phyloP scores from a whole-genome alignment of 30 jellyfish, hydroid and myxozoan genomes.

The Sanderia malayensis region DNA sequence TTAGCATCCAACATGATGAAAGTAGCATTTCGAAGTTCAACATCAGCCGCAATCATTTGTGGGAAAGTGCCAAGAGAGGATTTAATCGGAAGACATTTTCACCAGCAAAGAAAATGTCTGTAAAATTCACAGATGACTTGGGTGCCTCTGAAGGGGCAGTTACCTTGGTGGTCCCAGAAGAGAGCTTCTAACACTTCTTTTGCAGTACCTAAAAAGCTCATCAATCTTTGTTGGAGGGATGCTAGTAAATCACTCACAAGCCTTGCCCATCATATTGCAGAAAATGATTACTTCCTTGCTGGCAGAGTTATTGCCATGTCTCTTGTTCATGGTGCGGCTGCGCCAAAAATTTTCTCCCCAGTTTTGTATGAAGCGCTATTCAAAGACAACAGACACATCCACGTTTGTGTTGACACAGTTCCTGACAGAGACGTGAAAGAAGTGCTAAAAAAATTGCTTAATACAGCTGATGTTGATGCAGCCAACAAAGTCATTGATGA shows the following conservation, averaged over 20 bases:
- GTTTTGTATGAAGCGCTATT: constrained; percentile 18
- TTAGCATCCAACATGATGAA: constrained; percentile 18
- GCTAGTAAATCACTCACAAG: constrained; percentile 22
- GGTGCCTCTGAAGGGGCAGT: not conserved
- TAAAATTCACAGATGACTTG: not conserved
- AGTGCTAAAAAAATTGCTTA: not conserved
- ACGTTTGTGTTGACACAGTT: not conserved
- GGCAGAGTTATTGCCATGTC: constrained; percentile 25
- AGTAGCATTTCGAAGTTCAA: not conserved
- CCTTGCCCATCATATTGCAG: constrained; percentile 30
- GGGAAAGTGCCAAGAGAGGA: not conserved
- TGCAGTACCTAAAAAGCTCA: not conserved
- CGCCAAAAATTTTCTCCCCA: constrained; percentile 13
- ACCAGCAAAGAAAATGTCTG: not conserved
- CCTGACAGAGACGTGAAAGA: not conserved
- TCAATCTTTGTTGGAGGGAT: constrained; percentile 18
- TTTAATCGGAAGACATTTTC: not conserved
- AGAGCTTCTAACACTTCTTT: constrained; percentile 15
- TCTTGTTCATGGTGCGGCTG: constrained; percentile 28
- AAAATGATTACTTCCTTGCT: constrained; percentile 25
- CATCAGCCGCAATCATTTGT: not conserved
- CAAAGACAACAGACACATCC: constrained; percentile 10
- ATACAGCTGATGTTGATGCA: constrained; percentile 24
- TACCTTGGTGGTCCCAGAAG: constrained; percentile 33
- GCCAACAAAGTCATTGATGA: constrained; percentile 21